Percentiles rank a stretch among this genome's conserved stretches.
Evolutionary conservation across 2,888 invertebrate genomes (phyloP).

Genomic region (Fissipunctia ypsillon): DNA sequence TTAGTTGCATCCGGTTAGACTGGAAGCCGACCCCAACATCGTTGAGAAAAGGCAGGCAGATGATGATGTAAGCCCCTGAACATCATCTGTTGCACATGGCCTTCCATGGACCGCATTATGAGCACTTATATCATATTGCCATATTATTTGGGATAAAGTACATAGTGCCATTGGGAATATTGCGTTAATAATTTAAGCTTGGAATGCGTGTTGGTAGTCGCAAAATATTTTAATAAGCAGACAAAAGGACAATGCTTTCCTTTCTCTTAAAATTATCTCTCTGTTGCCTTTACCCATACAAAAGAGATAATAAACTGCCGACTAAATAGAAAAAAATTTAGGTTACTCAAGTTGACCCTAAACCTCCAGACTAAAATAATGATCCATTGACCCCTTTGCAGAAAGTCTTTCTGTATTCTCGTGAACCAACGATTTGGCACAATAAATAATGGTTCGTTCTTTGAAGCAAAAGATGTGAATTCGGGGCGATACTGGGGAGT

Average conservation of each 20-base stretch:
- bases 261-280: conserved; percentile 14
- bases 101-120: background rate
- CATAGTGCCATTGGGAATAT: background rate
- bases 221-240: conserved; percentile 12
- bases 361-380: conserved; percentile 49
- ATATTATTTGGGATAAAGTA: background rate
- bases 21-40: too few relatives aligned
- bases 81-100: background rate
- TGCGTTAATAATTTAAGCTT: background rate
- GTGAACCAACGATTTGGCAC: conserved; percentile 49
- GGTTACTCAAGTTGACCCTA: conserved; percentile 44
- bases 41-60: too few relatives aligned
- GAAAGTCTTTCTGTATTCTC: conserved; percentile 40
- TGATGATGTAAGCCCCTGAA: too few relatives aligned
- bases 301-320: conserved; percentile 36
- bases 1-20: too few relatives aligned
- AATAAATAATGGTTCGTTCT: conserved; percentile 61
- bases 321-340: conserved; percentile 40
- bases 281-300: background rate
- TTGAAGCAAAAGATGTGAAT: conserved; percentile 40
- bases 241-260: background rate
- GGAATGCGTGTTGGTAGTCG: too few relatives aligned
- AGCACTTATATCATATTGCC: background rate
- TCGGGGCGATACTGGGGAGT: conserved; percentile 26
- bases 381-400: conserved; percentile 55